These are phyloP conservation scores for Athetis lepigone DNA, from an alignment of 2,888 invertebrate species.

Conservation along the genomic window DNA sequence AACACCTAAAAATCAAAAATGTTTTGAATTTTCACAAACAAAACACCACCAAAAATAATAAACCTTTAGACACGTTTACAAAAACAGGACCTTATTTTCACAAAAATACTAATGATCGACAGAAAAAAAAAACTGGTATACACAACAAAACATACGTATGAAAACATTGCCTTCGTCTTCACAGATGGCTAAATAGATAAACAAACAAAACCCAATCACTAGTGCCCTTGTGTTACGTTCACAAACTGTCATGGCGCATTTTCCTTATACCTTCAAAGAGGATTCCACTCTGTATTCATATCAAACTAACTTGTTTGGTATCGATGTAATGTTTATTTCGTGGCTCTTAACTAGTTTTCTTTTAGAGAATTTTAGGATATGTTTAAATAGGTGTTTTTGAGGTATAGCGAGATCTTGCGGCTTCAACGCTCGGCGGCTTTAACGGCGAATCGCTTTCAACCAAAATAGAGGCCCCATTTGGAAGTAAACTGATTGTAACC, in stretches of 20 bases:
- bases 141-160: conserved; percentile 25
- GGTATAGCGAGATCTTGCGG: too few relatives aligned
- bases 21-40: too few relatives aligned
- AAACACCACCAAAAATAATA: background rate
- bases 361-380: background rate
- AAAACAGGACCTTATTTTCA: conserved; percentile 8
- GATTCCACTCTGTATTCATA: conserved; percentile 41
- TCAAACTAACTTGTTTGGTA: conserved; percentile 37
- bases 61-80: background rate
- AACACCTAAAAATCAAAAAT: too few relatives aligned
- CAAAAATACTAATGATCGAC: conserved; percentile 14
- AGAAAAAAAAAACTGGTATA: conserved; percentile 26
- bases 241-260: conserved; percentile 38
- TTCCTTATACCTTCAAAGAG: conserved; percentile 40
- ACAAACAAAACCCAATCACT: conserved; percentile 54
- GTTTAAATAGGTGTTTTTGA: background rate
- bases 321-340: conserved; percentile 45
- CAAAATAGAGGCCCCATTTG: too few relatives aligned
- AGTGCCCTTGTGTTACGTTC: conserved; percentile 26
- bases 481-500: too few relatives aligned
- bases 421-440: too few relatives aligned
- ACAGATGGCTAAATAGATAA: conserved; percentile 46
- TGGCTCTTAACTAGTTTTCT: conserved; percentile 26
- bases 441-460: too few relatives aligned
- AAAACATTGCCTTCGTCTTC: conserved; percentile 27